Conservation (phyloP, 30 jellyfish, hydroid and myxozoan genomes). For the Sanderia malayensis region DNA sequence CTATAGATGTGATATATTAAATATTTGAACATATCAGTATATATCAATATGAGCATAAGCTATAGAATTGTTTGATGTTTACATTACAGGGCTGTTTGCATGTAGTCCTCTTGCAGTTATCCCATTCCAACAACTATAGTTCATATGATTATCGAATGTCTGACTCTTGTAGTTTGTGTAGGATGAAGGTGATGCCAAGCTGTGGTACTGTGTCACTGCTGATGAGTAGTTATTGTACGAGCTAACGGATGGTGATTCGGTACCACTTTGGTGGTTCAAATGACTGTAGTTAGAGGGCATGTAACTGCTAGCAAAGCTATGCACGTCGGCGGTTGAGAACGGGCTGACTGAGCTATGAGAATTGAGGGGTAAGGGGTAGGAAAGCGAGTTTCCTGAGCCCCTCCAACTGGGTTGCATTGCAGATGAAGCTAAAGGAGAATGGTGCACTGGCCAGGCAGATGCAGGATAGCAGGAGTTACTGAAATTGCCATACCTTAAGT, state of each 20-base stretch:
- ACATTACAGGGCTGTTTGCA: slow-evolving; percentile 78
- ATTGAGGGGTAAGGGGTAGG: slow-evolving; percentile 56
- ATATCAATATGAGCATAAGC: no score
- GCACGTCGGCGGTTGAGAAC: slow-evolving; percentile 54
- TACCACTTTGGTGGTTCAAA: slow-evolving; percentile 47
- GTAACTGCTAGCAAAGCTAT: slow-evolving; percentile 57
- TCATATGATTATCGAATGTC: slow-evolving; percentile 50
- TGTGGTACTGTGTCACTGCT: slow-evolving; percentile 52
- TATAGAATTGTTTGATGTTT: no score
- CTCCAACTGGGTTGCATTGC: slow-evolving; percentile 75
- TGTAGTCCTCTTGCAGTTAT: slow-evolving; percentile 59
- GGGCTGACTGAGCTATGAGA: slow-evolving; percentile 69
- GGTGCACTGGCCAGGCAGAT: slow-evolving; percentile 52
- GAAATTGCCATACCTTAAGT: slow-evolving; percentile 42
- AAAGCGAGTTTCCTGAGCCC: slow-evolving; percentile 37
- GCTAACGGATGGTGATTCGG: slow-evolving; percentile 52
- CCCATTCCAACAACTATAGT: slow-evolving; percentile 79
- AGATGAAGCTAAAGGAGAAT: slow-evolving; percentile 45
- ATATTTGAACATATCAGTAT: no score
- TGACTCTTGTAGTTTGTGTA: slow-evolving; percentile 59
- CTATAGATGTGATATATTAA: no score
- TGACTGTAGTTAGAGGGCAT: slow-evolving; percentile 70
- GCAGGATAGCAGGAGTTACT: slow-evolving; percentile 50
- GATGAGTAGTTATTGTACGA: slow-evolving; percentile 52
- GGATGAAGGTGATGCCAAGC: slow-evolving; percentile 54